Conservation (phyloP, 2,113 vertebrate genomes). For the Dryoscopus gambensis region DNA sequence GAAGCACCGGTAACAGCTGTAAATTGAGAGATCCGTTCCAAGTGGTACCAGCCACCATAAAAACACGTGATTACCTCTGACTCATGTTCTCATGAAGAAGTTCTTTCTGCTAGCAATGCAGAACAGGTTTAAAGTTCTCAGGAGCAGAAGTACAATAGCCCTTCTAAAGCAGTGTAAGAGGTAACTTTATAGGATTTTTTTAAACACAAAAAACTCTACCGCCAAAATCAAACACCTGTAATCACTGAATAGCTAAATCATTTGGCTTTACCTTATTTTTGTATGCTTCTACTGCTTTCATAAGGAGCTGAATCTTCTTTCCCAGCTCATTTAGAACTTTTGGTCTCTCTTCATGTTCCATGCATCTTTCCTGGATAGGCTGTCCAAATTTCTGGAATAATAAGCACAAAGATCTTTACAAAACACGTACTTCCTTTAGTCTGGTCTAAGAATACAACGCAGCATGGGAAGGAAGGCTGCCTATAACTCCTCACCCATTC, state of each 20-base stretch:
- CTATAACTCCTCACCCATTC: not conserved
- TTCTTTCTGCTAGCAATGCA: not conserved
- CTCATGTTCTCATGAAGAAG: not conserved
- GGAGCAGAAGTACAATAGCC: not conserved
- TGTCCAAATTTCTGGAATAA: constrained; percentile 83
- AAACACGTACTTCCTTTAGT: not conserved
- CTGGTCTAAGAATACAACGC: not conserved
- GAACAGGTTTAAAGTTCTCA: not conserved
- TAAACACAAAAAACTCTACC: not conserved
- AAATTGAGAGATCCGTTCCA: not conserved
- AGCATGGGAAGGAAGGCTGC: not conserved
- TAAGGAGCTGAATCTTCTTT: constrained; percentile 88
- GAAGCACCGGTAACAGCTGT: fast-evolving
- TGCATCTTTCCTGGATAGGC: constrained; percentile 86
- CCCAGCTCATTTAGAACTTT: constrained; percentile 90
- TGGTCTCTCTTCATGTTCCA: constrained; percentile 90
- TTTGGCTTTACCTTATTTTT: constrained; percentile 83
- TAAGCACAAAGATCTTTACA: not conserved
- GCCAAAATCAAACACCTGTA: not conserved
- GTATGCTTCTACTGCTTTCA: constrained; percentile 89
- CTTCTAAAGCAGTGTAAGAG: not conserved
- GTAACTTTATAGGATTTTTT: not conserved
- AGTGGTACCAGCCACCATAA: not conserved
- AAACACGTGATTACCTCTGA: not conserved
- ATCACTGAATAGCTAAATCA: not conserved